Conservation (phyloP, 2,113 vertebrate species). For the Agelaius tricolor region DNA sequence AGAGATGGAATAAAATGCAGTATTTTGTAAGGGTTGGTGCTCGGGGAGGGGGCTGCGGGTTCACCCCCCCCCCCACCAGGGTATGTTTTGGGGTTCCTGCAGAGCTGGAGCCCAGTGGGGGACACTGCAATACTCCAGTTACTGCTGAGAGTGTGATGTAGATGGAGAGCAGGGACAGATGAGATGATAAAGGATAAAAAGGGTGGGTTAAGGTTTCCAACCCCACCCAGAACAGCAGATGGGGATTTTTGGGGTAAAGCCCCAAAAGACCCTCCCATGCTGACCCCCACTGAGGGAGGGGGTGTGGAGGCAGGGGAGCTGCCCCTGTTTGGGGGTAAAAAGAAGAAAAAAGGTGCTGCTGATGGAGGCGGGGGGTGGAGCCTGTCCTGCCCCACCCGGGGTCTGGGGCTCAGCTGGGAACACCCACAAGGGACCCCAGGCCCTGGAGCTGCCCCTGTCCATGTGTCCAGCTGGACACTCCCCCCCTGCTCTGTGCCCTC, state of each 20-base stretch:
- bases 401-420: neutral
- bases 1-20: conserved; percentile 72
- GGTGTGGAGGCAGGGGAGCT: too few relatives aligned
- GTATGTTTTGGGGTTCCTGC: neutral
- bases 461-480: neutral
- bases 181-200: neutral
- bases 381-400: neutral
- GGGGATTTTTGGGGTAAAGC: neutral
- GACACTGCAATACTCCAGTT: accelerated
- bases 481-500: neutral
- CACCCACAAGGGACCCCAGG: neutral
- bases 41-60: accelerated
- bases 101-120: accelerated
- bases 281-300: accelerated
- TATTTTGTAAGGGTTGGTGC: conserved; percentile 72
- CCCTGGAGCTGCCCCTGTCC: neutral
- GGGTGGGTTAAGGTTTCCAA: neutral
- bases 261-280: too few relatives aligned
- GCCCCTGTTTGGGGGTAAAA: neutral
- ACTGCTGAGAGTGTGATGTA: accelerated
- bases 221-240: neutral
- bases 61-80: accelerated
- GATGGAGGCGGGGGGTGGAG: accelerated
- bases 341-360: neutral
- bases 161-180: accelerated